Conservation (phyloP, 2,113 vertebrate species). For the Saccopteryx bilineata region DNA sequence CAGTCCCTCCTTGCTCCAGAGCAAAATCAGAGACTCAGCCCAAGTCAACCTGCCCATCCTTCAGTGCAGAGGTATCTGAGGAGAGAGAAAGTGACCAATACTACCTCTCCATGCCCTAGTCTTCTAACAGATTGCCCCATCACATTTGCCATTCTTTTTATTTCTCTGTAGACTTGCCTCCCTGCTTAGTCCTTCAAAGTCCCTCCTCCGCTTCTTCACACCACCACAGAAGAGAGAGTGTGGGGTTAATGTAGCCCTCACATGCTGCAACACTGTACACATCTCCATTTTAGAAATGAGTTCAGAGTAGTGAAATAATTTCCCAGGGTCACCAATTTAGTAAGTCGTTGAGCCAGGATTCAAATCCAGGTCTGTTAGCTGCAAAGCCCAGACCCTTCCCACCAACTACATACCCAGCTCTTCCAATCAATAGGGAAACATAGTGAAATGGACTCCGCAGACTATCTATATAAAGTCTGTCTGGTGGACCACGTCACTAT, state of each 20-base stretch:
- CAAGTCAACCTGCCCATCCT: not conserved
- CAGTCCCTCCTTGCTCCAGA: not conserved
- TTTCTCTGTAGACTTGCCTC: not conserved
- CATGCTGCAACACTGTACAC: not conserved
- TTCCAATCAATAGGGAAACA: not conserved
- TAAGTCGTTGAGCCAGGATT: not conserved
- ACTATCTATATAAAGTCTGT: not conserved
- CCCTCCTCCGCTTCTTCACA: not conserved
- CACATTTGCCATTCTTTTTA: not conserved
- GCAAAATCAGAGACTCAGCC: not conserved
- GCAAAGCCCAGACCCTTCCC: not conserved
- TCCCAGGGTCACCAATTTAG: not conserved
- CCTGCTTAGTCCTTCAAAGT: not conserved
- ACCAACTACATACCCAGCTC: not conserved
- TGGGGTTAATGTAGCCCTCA: not conserved
- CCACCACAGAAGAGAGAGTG: not conserved
- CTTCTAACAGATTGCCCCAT: not conserved
- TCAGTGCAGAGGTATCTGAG: not conserved
- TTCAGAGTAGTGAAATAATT: conserved; percentile 40
- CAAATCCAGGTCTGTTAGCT: not conserved
- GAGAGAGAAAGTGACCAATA: not conserved
- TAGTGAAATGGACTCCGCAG: not conserved
- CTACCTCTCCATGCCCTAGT: not conserved
- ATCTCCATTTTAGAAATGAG: conserved; percentile 43
- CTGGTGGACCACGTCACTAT: not conserved